Evolutionary conservation across 2,113 vertebrate species (phyloP).

Genomic region (Pygoscelis adeliae): DNA sequence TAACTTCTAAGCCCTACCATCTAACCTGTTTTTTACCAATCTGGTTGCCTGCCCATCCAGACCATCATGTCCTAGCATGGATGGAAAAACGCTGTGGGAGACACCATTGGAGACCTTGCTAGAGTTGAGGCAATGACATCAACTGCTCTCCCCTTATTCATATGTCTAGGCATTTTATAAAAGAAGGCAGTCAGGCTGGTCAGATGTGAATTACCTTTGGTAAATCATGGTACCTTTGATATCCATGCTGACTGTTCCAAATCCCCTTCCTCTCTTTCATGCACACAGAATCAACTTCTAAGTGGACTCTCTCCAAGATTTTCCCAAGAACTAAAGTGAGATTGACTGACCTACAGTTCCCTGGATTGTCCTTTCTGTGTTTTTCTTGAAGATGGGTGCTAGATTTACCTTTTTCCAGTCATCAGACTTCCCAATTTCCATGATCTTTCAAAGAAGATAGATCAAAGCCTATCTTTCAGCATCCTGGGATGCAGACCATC

Average conservation of each 20-base stretch:
- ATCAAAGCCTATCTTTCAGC: neutral
- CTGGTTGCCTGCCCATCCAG: neutral
- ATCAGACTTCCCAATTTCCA: neutral
- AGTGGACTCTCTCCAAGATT: neutral
- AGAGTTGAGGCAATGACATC: neutral
- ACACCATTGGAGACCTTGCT: neutral
- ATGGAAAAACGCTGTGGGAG: neutral
- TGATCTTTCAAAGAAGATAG: neutral
- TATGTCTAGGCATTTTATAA: neutral
- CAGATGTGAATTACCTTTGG: neutral
- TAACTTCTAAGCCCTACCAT: neutral
- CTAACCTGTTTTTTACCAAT: neutral
- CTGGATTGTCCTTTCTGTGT: neutral
- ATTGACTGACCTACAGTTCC: neutral
- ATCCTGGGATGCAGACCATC: neutral
- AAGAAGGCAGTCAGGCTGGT: neutral
- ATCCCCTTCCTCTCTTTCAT: neutral
- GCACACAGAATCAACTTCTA: neutral
- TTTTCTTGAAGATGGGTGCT: neutral
- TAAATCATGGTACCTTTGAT: neutral
- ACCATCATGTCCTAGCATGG: neutral
- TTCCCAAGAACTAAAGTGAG: neutral
- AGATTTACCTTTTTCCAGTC: neutral
- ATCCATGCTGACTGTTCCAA: neutral
- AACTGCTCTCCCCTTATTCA: neutral